A percentile compares a stretch with the other conserved stretches of the same genome.
Evolutionary conservation across 2,888 invertebrate genomes (phyloP).

Genomic region (Cantharis flavilabris): DNA sequence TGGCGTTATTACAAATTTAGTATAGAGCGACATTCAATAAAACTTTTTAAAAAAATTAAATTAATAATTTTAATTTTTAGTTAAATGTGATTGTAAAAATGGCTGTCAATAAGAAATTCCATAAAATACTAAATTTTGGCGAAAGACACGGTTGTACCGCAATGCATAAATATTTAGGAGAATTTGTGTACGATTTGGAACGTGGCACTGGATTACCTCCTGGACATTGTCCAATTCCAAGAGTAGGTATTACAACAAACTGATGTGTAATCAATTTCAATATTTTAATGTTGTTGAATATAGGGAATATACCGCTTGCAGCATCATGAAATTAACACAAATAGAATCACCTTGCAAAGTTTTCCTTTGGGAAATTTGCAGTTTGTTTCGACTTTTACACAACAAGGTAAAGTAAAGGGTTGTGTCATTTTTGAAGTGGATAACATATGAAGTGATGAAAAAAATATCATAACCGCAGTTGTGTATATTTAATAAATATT

Average conservation of each 20-base stretch:
- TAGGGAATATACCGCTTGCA: neutral
- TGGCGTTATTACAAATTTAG: too few relatives aligned
- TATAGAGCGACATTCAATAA: too few relatives aligned
- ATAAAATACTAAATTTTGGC: neutral
- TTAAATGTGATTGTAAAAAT: neutral
- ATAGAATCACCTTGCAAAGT: neutral
- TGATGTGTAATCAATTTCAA: neutral
- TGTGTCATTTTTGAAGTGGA: neutral
- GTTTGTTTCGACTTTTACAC: neutral
- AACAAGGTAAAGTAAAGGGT: neutral
- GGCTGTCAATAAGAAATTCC: neutral
- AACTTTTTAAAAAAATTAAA: neutral
- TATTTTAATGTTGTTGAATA: neutral
- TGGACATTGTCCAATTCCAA: conserved; percentile 25
- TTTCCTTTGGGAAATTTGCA: neutral
- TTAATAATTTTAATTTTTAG: neutral
- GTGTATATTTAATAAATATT: neutral
- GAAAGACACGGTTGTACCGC: conserved; percentile 9
- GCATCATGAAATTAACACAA: neutral
- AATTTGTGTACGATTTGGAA: conserved; percentile 19
- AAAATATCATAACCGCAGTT: too few relatives aligned
- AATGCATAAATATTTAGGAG: conserved; percentile 25
- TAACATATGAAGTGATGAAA: neutral
- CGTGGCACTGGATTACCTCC: conserved; percentile 14
- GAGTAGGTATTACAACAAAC: conserved; percentile 2